Conservation (phyloP, 2,113 vertebrate genomes). For the Aramus guarauna region DNA sequence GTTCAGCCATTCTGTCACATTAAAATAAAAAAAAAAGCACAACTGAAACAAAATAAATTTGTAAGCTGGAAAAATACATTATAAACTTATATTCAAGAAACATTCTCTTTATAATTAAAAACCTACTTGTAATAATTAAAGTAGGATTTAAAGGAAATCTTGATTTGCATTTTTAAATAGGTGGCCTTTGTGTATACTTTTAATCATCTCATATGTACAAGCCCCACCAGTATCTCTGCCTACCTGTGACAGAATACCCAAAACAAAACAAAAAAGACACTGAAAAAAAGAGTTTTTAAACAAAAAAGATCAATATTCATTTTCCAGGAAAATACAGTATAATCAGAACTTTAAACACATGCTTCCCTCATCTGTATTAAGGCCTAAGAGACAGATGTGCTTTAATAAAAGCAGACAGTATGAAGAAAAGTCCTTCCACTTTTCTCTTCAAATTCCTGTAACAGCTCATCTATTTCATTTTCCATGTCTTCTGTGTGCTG, state of each 20-base stretch:
- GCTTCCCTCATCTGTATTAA: conserved; percentile 58
- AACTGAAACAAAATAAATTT: conserved; percentile 43
- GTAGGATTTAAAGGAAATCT: conserved; percentile 53
- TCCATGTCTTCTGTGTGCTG: conserved; percentile 99
- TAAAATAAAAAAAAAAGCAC: background rate
- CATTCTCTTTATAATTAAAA: conserved; percentile 62
- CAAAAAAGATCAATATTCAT: background rate
- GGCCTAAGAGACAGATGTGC: conserved; percentile 54
- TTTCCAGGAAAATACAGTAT: conserved; percentile 54
- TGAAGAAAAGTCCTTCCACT: conserved; percentile 95
- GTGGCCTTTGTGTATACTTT: conserved; percentile 30
- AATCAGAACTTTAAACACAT: conserved; percentile 52
- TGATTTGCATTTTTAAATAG: conserved; percentile 67
- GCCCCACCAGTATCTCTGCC: conserved; percentile 23
- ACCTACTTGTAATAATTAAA: conserved; percentile 45
- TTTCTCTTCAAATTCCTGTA: conserved; percentile 99
- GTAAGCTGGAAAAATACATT: conserved; percentile 54
- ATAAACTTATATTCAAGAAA: conserved; percentile 61
- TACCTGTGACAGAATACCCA: conserved; percentile 49
- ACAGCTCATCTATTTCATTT: conserved; percentile 96
- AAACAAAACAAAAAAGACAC: background rate
- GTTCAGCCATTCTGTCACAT: conserved; percentile 40
- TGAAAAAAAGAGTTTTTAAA: conserved; percentile 10
- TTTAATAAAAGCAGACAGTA: conserved; percentile 98
- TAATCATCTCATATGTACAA: conserved; percentile 56